phyloP scores from a whole-genome alignment of 2,797 vertebrate genomes.

The Lophius americanus region DNA sequence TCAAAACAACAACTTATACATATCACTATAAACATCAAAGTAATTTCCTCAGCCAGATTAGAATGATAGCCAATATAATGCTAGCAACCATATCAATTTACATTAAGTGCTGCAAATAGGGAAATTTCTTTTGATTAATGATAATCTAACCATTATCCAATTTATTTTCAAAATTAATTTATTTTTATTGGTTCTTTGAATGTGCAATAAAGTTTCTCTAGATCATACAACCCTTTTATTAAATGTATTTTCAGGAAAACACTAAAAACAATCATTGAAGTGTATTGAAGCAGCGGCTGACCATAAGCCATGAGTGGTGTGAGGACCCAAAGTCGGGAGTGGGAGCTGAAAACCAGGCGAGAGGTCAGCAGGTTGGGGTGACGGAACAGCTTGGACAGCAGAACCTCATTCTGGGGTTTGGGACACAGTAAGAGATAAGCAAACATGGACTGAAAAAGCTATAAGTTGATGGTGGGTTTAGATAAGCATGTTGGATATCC shows the following conservation, averaged over 20 bases:
- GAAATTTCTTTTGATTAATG: too few relatives aligned
- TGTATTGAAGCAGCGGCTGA: constrained; percentile 67
- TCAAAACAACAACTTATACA: too few relatives aligned
- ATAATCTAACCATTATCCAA: too few relatives aligned
- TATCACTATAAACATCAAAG: too few relatives aligned
- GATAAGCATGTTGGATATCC: not conserved
- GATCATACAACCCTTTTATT: not conserved
- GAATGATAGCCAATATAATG: too few relatives aligned
- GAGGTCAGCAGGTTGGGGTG: constrained; percentile 93
- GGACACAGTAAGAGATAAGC: not conserved
- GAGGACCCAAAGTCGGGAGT: constrained; percentile 95
- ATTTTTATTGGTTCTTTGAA: too few relatives aligned
- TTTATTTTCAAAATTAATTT: too few relatives aligned
- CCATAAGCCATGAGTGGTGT: constrained; percentile 96
- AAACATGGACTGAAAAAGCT: not conserved
- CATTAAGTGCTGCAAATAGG: too few relatives aligned
- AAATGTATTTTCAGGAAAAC: not conserved
- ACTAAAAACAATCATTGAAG: not conserved
- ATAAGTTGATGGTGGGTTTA: not conserved
- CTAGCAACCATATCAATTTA: too few relatives aligned
- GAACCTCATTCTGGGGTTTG: constrained; percentile 87
- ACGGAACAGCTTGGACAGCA: constrained; percentile 89
- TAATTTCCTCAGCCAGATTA: too few relatives aligned
- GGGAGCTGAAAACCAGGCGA: constrained; percentile 91
- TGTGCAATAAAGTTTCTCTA: too few relatives aligned